Conservation (phyloP, 2,888 invertebrate genomes). For the Nudaria mundana region DNA sequence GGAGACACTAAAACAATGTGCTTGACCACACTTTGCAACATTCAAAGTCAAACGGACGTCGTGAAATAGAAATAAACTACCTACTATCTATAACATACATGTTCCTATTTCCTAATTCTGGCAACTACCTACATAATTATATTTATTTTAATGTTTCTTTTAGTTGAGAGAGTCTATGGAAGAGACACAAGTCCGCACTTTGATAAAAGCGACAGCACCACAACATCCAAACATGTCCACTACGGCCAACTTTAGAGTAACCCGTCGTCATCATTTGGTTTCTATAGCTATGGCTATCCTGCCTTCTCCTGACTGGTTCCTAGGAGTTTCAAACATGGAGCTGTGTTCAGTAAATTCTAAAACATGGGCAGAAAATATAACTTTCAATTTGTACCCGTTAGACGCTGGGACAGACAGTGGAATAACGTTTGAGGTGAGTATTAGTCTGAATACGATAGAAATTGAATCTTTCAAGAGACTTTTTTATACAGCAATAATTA, state of each 20-base stretch:
- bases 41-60: too few relatives aligned
- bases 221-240: conserved; percentile 51
- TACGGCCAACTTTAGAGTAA: conserved; percentile 56
- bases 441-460: too few relatives aligned
- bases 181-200: conserved; percentile 50
- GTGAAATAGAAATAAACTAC: too few relatives aligned
- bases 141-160: conserved; percentile 3
- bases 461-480: too few relatives aligned
- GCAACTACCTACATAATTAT: too few relatives aligned
- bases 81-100: too few relatives aligned
- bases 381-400: conserved; percentile 93
- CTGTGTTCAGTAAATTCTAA: conserved; percentile 89
- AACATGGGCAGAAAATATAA: conserved; percentile 88
- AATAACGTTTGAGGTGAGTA: conserved; percentile 88
- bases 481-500: too few relatives aligned
- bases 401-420: conserved; percentile 98
- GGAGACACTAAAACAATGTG: too few relatives aligned
- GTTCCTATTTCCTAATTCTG: too few relatives aligned
- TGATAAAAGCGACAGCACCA: conserved; percentile 66
- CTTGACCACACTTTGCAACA: too few relatives aligned
- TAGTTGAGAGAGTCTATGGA: background rate
- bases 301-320: conserved; percentile 96
- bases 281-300: conserved; percentile 63
- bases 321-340: conserved; percentile 94
- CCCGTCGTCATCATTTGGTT: conserved; percentile 56